Evolutionary conservation across 1,140 invertebrate genomes (phyloP).

Genomic region (Harpegnathos saltator): DNA sequence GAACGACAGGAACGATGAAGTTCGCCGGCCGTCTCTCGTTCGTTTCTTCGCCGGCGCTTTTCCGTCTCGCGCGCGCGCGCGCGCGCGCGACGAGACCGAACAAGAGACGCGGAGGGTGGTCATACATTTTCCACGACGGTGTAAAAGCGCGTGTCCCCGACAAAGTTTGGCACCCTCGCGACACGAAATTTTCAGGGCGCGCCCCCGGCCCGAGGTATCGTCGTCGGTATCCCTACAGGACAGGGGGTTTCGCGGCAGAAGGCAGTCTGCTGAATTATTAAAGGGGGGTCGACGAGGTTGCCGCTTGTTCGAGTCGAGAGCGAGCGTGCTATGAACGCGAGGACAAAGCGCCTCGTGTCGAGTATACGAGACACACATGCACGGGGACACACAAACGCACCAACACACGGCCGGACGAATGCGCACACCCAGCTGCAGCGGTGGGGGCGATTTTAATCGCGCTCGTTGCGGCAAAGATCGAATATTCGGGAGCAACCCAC

Average conservation of each 20-base stretch:
- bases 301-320: constrained; percentile 57
- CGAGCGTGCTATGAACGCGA: constrained; percentile 28
- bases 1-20: constrained; percentile 45
- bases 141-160: constrained; percentile 52
- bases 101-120: background rate
- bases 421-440: too few relatives aligned
- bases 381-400: background rate
- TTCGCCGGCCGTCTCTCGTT: constrained; percentile 33
- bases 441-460: constrained; percentile 47
- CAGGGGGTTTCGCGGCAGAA: constrained; percentile 48
- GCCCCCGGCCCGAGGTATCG: constrained; percentile 15
- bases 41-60: constrained; percentile 11
- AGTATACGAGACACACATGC: constrained; percentile 44
- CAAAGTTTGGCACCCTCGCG: constrained; percentile 23
- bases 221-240: constrained; percentile 1
- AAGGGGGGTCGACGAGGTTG: constrained; percentile 57
- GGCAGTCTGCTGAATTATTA: constrained; percentile 60
- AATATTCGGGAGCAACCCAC: constrained; percentile 29
- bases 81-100: too few relatives aligned
- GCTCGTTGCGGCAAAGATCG: constrained; percentile 49
- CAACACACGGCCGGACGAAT: too few relatives aligned
- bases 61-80: background rate
- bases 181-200: constrained; percentile 48
- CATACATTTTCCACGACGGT: constrained; percentile 70
- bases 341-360: constrained; percentile 46